phyloP scores from a whole-genome alignment of 2,113 vertebrate species.

The Misgurnus mizolepis region DNA sequence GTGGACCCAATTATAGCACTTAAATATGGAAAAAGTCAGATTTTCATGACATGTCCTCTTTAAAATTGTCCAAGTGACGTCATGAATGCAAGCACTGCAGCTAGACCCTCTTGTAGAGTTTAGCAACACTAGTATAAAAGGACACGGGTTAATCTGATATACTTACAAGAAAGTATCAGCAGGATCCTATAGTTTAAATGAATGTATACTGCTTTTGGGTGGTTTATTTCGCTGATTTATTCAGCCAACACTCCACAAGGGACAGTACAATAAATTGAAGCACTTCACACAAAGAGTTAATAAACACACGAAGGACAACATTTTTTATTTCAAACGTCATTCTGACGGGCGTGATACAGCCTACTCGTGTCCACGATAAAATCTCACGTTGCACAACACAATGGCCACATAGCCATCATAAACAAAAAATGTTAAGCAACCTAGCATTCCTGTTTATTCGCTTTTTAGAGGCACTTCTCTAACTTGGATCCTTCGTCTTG shows the following conservation, averaged over 20 bases:
- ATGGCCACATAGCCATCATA: constrained; percentile 2
- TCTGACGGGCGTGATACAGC: constrained; percentile 41
- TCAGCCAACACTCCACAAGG: not conserved
- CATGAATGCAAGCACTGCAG: not conserved
- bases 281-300: constrained; percentile 41
- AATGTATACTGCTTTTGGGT: too few species aligned
- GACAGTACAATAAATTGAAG: not conserved
- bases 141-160: too few species aligned
- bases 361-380: constrained; percentile 17
- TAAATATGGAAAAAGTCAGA: too few species aligned
- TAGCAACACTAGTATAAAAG: too few species aligned
- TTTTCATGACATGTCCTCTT: too few species aligned
- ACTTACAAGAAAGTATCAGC: too few species aligned
- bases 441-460: constrained; percentile 7
- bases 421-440: not conserved
- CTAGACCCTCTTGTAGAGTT: too few species aligned
- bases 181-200: too few species aligned
- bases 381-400: constrained; percentile 7
- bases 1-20: too few species aligned
- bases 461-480: not conserved
- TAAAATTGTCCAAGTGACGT: constrained; percentile 1
- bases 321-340: constrained; percentile 53
- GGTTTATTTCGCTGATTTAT: not conserved
- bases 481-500: not conserved
- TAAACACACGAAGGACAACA: constrained; percentile 31